Base-by-base conservation (phyloP, 2,797 vertebrate genomes). In the Chloroceryle inda region DNA sequence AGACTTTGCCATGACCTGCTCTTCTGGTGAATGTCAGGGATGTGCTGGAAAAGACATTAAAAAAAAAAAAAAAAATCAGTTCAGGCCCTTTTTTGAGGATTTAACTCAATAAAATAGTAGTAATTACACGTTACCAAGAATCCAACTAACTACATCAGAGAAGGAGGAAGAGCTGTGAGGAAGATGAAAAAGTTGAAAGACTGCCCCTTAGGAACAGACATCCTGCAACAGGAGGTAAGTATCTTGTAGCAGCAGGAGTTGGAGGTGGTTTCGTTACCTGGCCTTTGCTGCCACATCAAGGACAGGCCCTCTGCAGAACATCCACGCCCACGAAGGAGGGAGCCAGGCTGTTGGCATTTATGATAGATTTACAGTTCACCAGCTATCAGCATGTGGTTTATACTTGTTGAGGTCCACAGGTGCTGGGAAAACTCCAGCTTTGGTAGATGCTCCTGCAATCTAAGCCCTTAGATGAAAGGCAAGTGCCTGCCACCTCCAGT, bases 211-310 rank as follows among this genome's bases (percentile, higher is more conserved):
- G 67, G 59, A 64, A 22, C 18, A 38, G 1, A 2, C 8, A 12
- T 6, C 23, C 21, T 11, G 63, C 0, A 1, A 23, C 0, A 2
- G 52, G 40, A 87, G 13, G 52, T 0, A 0, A 13, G n/a, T 40
- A 78, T 13, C 50, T 17, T 4, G 9, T 1, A 78, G 38, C n/a
- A 59, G 52, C 44, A 16, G 61, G 13, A 23, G 13, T 1, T 55
- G 19, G 52, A 77, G 40, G 10, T 0, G 21, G 15, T 18, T 66
- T n/a, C 1, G 1, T 20, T 85, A 27, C n/a, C 40, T 6, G 37
- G 62, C n/a, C 59, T 89, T 29, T 79, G 76, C 50, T 72, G 59
- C 26, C 5, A 3, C n/a, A 42, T 13, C 15, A 35, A 58, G 66
- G 55, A 75, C 44, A 89, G 85, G 49, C 13, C 11, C 49, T 4